Conservation (phyloP, 2,888 invertebrate species). For the Xylota segnis region DNA sequence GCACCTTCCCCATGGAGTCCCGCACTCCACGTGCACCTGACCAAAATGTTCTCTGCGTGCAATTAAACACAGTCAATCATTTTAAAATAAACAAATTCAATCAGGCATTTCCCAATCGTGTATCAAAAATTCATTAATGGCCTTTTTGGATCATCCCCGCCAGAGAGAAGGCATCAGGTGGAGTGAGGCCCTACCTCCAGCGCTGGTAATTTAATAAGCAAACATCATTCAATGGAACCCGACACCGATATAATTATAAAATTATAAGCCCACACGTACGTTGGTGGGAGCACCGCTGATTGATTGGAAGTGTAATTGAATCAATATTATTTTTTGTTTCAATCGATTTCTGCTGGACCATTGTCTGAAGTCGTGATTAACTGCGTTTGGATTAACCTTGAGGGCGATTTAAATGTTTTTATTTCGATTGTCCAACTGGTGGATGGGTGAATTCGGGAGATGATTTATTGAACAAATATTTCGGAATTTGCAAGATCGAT, state of each 20-base stretch:
- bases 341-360: conserved; percentile 1
- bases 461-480: conserved; percentile 7
- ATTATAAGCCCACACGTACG: not conserved
- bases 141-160: conserved; percentile 31
- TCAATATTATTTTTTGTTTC: conserved; percentile 37
- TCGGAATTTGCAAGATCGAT: conserved; percentile 2
- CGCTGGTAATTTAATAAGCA: not conserved
- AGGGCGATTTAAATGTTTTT: conserved; percentile 9
- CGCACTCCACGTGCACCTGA: too few species aligned
- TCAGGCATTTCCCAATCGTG: conserved; percentile 32
- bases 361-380: conserved; percentile 35
- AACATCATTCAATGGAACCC: conserved; percentile 22
- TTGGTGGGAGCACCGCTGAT: conserved; percentile 27
- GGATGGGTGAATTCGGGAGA: not conserved
- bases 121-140: conserved; percentile 29
- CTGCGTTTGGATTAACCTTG: conserved; percentile 29
- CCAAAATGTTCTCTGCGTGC: conserved; percentile 3
- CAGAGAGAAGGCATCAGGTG: too few species aligned
- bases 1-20: not conserved
- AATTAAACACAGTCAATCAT: conserved; percentile 2
- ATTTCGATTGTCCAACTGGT: not conserved
- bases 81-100: conserved; percentile 28
- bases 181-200: conserved; percentile 7
- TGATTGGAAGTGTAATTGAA: conserved; percentile 36
- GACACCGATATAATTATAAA: conserved; percentile 6